phyloP scores from a whole-genome alignment of 2,888 invertebrate genomes.

The Lasioglossum zephyrum region DNA sequence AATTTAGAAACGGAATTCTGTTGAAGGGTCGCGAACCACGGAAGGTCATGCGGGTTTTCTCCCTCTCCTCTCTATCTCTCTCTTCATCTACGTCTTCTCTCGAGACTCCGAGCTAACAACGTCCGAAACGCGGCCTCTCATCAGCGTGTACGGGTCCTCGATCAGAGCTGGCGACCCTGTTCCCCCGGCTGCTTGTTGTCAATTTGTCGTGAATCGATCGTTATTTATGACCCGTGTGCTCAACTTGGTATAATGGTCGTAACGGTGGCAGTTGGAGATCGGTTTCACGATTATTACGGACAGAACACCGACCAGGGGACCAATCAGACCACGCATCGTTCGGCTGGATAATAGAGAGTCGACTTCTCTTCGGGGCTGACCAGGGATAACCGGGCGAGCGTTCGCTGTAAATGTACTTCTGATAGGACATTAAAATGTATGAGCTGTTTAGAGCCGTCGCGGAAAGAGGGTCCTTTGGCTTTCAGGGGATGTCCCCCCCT shows the following conservation, averaged over 20 bases:
- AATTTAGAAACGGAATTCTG: constrained; percentile 24
- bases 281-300: constrained; percentile 49
- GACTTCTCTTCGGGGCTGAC: neutral
- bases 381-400: constrained; percentile 1
- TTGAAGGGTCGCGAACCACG: constrained; percentile 16
- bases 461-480: constrained; percentile 29
- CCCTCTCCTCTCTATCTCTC: neutral
- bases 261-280: constrained; percentile 2
- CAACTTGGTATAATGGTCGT: constrained; percentile 13
- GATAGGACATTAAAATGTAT: constrained; percentile 59
- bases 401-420: constrained; percentile 42
- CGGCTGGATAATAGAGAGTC: constrained; percentile 32
- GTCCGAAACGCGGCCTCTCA: neutral
- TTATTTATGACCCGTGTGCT: constrained; percentile 20
- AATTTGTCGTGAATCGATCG: constrained; percentile 21
- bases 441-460: constrained; percentile 47
- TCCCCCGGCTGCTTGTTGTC: constrained; percentile 10
- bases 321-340: constrained; percentile 21
- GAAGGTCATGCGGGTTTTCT: neutral
- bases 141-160: neutral
- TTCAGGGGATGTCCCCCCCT: neutral
- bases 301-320: neutral
- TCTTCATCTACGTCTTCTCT: neutral
- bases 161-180: neutral
- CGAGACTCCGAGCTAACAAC: neutral